A percentile compares a stretch with the other conserved stretches of the same genome.
phyloP scores from a whole-genome alignment of 2,797 vertebrate species.

The Phoxinus dragarum region DNA sequence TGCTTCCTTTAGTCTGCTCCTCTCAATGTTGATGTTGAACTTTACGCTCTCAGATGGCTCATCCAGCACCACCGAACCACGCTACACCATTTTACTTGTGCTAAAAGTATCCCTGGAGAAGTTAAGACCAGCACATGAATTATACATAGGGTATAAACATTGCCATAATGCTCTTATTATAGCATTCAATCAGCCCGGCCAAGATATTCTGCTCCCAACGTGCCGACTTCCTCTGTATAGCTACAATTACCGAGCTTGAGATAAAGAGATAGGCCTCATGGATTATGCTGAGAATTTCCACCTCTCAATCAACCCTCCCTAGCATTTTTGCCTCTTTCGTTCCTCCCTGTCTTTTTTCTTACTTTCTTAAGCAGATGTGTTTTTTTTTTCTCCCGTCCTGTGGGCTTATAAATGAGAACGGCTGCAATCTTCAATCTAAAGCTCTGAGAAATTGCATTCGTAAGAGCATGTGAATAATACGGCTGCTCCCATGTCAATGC shows the following conservation, averaged over 20 bases:
- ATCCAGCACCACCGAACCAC: not conserved
- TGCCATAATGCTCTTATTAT: conserved; percentile 58
- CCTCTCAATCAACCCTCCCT: not conserved
- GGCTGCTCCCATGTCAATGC: conserved; percentile 8
- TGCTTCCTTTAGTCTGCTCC: not conserved
- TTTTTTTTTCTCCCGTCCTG: not conserved
- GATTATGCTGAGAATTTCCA: not conserved
- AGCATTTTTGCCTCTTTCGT: conserved; percentile 21
- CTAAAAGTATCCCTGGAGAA: conserved; percentile 57
- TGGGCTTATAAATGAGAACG: conserved; percentile 29
- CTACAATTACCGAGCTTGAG: conserved; percentile 5
- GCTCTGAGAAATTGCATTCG: conserved; percentile 23
- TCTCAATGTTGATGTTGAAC: conserved; percentile 25
- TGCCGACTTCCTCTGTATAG: conserved; percentile 7
- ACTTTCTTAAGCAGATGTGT: conserved; percentile 8
- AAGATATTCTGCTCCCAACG: conserved; percentile 6
- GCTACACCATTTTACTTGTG: conserved; percentile 24
- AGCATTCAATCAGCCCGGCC: conserved; percentile 26
- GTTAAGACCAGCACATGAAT: conserved; percentile 52
- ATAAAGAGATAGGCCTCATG: not conserved
- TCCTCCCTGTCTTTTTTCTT: conserved; percentile 18
- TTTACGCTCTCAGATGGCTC: conserved; percentile 29
- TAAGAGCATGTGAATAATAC: conserved; percentile 20
- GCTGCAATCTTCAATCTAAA: conserved; percentile 28
- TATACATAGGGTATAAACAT: conserved; percentile 59